phyloP scores from a whole-genome alignment of 2,888 invertebrate genomes.

The Flexamia atlantica region DNA sequence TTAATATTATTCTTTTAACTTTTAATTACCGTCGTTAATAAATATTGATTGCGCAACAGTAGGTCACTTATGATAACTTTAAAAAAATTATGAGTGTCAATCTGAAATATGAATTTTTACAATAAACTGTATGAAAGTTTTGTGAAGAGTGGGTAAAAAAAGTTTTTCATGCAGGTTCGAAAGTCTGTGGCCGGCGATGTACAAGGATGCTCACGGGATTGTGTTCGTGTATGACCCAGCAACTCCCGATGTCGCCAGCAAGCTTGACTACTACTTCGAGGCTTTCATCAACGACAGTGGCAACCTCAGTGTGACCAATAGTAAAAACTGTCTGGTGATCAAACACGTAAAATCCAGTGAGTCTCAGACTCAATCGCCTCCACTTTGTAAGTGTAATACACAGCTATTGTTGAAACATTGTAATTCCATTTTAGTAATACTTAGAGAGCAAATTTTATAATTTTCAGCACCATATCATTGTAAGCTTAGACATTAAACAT shows the following conservation, averaged over 20 bases:
- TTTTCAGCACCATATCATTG: no score
- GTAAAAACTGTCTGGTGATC: conserved; percentile 83
- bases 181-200: conserved; percentile 87
- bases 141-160: neutral
- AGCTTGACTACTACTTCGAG: conserved; percentile 81
- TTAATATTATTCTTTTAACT: no score
- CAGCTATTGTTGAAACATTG: no score
- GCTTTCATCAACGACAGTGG: conserved; percentile 84
- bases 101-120: no score
- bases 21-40: no score
- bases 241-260: conserved; percentile 76
- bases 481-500: no score
- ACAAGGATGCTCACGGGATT: conserved; percentile 82
- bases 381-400: conserved; percentile 76
- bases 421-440: no score
- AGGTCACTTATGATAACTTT: no score
- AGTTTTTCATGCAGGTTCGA: conserved; percentile 79
- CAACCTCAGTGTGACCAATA: conserved; percentile 81
- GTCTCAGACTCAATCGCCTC: conserved; percentile 75
- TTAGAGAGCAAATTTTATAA: no score
- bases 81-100: no score
- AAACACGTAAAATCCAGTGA: conserved; percentile 73
- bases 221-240: conserved; percentile 83
- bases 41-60: no score
- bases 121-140: no score